A percentile compares a stretch with the other conserved stretches of the same genome.
phyloP scores from a whole-genome alignment of 2,113 vertebrate species.

The Elanoides forficatus region DNA sequence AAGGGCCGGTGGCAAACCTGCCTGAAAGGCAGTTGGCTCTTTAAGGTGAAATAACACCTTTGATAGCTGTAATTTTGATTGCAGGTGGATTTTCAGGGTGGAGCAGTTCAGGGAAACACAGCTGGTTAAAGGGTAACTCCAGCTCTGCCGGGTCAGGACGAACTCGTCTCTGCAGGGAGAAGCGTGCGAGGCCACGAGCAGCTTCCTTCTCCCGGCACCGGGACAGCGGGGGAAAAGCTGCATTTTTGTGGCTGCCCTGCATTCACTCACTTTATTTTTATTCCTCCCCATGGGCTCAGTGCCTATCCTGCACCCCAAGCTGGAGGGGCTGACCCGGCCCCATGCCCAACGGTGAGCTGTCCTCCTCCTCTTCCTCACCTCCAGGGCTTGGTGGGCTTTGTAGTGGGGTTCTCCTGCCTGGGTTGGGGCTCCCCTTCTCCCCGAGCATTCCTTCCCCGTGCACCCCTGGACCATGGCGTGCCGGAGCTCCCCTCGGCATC shows the following conservation, averaged over 20 bases:
- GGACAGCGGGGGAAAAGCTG: not conserved
- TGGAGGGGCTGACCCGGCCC: not conserved
- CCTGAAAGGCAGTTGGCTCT: not conserved
- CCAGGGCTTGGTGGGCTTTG: not conserved
- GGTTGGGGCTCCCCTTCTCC: not conserved
- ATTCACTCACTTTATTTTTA: rapidly evolving
- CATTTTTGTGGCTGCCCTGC: not conserved
- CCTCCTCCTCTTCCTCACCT: not conserved
- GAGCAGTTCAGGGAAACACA: not conserved
- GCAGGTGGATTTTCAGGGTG: slow-evolving; percentile 57
- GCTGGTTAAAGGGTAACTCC: slow-evolving; percentile 57
- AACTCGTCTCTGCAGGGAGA: not conserved
- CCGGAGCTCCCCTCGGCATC: not conserved
- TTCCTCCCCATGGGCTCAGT: not conserved
- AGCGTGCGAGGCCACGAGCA: not conserved
- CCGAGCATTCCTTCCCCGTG: not conserved
- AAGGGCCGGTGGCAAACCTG: not conserved
- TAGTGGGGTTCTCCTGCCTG: not conserved
- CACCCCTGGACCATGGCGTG: rapidly evolving
- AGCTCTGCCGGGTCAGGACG: not conserved
- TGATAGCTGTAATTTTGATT: not conserved
- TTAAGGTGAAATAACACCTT: not conserved
- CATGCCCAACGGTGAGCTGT: rapidly evolving
- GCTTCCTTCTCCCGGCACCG: not conserved
- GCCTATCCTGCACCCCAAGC: not conserved